Evolutionary conservation across 2,113 vertebrate species (phyloP), one percentile per base, ranked within the genome.

Genomic region (Centropus bengalensis): DNA sequence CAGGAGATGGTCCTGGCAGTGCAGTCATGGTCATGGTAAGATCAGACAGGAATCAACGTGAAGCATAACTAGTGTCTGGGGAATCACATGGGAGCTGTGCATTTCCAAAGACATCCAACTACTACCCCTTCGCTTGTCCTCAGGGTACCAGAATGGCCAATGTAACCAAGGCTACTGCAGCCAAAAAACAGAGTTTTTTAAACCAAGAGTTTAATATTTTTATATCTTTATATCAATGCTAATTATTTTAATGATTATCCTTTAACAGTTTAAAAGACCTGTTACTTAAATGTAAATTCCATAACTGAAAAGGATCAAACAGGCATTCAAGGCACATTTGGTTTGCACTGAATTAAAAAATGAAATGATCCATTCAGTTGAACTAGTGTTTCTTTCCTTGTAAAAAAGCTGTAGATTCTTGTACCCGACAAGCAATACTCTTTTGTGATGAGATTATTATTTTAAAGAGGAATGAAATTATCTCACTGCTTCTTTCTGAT

Each of bases 381-480:
- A 55, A 33, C 32, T 52, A 17, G 17, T 64, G 73, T 82, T 47
- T 60, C 44, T 60, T 33, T 55, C 63, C 28, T 64, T 71, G 67
- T 62, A 75, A 82, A 87, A 93, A 58, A 45, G 36, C 38, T 51
- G 14, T 23, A 28, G 36, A 42, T 82, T 66, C 47, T 75, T 56
- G 63, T 67, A 79, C n/a, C 68, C 92, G 81, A 88, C 32, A n/a
- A 5, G 21, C 33, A 80, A 86, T 73, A 64, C 26, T 7, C 55
- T 68, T 86, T 47, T 60, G 73, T 71, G 80, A 92, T 59, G 80
- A 86, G 68, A 52, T 73, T 80, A 75, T 88, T 91, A 49, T 68
- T 56, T 74, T 70, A 92, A 91, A 47, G 63, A 91, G 38, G 45
- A 63, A 67, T 40, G 54, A 80, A 86, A 73, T 86, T 11, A 59